Evolutionary conservation across 1,140 invertebrate genomes (phyloP), one percentile per base, ranked within the genome.

Genomic region (Leptestheria dahalacensis): DNA sequence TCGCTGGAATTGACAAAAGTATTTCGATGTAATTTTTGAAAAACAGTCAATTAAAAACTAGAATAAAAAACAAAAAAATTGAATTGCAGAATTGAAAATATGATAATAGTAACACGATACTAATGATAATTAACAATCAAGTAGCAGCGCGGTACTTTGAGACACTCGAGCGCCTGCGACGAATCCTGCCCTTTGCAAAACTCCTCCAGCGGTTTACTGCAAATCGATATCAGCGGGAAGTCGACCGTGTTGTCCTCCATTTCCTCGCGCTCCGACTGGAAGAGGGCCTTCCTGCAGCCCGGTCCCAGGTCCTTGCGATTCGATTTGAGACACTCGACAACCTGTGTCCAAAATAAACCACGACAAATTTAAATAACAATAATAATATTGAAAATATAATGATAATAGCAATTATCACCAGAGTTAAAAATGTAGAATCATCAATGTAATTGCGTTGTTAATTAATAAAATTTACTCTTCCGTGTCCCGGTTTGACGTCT

Each of bases 271-370:
- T 91, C 82, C 9, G 89, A 77, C 66, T 85, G 79, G 72, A 95
- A 95, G 21, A 96, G 69, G 57, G 83, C 78, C 66, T 80, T 82
- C 66, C 88, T 85, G 70, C 92, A 97, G 10, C 65, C 62, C 28
- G 75, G 74, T 12, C 77, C 79, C 52, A 95, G 70, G 61, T 80
- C 74, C n/a, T 78, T 75, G 62, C 82, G 82, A 51, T 85, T 75
- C 25, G 76, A 77, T 67, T 87, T 82, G 15, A 96, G 73, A 73
- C 91, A 96, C 74, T 95, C 89, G n/a, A 91, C 70, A 21, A 91
- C 79, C 80, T 91, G n/a, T n/a, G n/a, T n/a, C n/a, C 72, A 11
- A 71, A 73, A 64, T 63, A n/a, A n/a, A n/a, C n/a, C n/a, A n/a
- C n/a, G n/a, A n/a, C n/a, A n/a, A n/a, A n/a, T n/a, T n/a, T n/a